These are phyloP conservation scores for Watsonalla cultraria DNA, from an alignment of 2,888 invertebrate species.

Conservation along the genomic window DNA sequence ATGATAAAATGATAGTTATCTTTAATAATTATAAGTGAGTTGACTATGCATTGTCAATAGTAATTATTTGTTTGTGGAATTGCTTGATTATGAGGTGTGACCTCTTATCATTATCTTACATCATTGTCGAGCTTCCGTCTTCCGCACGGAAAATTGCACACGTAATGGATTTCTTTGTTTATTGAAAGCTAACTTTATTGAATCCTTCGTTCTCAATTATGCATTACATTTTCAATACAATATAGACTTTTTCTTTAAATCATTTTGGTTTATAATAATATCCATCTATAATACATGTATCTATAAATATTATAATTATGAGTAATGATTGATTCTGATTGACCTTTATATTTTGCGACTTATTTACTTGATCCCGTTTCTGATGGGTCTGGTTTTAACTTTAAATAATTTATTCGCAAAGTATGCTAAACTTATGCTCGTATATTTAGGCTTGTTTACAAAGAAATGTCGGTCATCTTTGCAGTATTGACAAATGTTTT, in stretches of 20 bases:
- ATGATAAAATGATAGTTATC: slow-evolving; percentile 24
- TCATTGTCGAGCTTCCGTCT: neutral
- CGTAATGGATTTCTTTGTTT: no score
- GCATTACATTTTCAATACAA: no score
- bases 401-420: neutral
- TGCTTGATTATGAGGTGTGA: neutral
- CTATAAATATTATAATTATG: neutral
- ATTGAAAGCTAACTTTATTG: no score
- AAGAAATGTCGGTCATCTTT: neutral
- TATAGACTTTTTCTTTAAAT: no score
- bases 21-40: neutral
- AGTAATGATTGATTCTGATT: neutral
- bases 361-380: neutral
- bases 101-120: neutral
- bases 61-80: neutral
- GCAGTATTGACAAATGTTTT: no score
- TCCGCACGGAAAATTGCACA: neutral
- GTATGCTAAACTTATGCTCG: no score
- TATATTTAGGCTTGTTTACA: neutral
- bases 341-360: neutral
- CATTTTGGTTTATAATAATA: neutral
- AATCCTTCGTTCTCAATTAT: no score
- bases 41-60: neutral
- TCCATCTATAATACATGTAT: neutral
- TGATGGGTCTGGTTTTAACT: neutral